Evolutionary conservation across 1,140 invertebrate genomes (phyloP), one percentile per base, ranked within the genome.

Genomic region (Cyrtorhinus lividipennis): DNA sequence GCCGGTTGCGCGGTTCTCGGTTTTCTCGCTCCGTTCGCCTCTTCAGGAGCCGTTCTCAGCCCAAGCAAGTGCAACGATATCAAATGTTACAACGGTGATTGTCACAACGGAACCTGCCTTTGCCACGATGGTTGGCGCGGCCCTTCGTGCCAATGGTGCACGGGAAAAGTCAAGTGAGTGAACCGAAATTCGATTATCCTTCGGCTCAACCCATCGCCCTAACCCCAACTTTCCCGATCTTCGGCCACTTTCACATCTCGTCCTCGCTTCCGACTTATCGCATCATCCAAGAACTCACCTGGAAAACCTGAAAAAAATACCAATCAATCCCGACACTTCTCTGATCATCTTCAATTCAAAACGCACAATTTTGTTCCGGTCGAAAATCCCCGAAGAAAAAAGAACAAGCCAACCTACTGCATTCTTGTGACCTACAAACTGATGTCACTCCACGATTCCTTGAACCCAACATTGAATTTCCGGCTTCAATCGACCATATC

Each of bases 101-200:
- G 90, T 80, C 79, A 82, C 71, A 91, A 90, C 78, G 87, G 82
- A 69, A 88, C 80, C 70, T 95, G 92, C 79, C 75, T 88, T 61
- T 95, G 92, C 78, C 81, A 82, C 71, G 86, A 89, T 72, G 92
- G 91, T 58, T 95, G 91, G 91, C 86, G 89, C 73, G 90, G 90
- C 53, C 75, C 82, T 23, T 81, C 83, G 66, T 95, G 92, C 77
- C 87, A 93, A 73, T 88, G 85, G 73, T 94, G 91, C 78, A 86
- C 84, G 61, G 90, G 92, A 64, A 91, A 93, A 84, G 84, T 92
- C 71, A 90, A 85, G 91, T 94, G 78, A 80, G 80, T 76, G 5
- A 10, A 5, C 30, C 5, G 30, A 5, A 38, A 38, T 38, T 38
- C 15, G 5, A 10, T 48, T 2, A 30, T 24, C n/a, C 18, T 38